phyloP scores from a whole-genome alignment of 1,140 invertebrate genomes.

The Aricia agestis region DNA sequence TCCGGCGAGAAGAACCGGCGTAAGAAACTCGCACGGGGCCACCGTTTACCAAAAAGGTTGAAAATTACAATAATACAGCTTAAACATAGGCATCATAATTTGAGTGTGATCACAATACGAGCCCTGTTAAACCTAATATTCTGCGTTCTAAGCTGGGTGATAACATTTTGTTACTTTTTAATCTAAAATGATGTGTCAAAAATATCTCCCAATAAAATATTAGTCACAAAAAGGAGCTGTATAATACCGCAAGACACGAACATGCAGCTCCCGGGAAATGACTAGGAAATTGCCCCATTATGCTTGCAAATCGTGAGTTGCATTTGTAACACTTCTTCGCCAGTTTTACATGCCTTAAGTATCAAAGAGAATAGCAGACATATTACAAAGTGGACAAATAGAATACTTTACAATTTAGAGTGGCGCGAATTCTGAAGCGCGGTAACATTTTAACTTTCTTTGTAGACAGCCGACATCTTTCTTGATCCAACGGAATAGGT shows the following conservation, averaged over 20 bases:
- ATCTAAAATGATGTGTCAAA: no score
- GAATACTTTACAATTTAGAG: not conserved
- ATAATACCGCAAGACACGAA: slow-evolving; percentile 58
- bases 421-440: not conserved
- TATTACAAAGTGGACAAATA: not conserved
- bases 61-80: no score
- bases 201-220: slow-evolving; percentile 25
- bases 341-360: slow-evolving; percentile 50
- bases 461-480: not conserved
- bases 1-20: no score
- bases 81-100: no score
- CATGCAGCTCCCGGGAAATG: slow-evolving; percentile 63
- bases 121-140: no score
- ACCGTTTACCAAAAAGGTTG: no score
- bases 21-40: no score
- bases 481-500: not conserved
- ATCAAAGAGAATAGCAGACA: slow-evolving; percentile 15
- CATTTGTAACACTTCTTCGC: slow-evolving; percentile 67
- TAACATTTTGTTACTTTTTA: no score
- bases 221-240: slow-evolving; percentile 33
- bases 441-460: not conserved
- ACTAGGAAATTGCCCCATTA: slow-evolving; percentile 72
- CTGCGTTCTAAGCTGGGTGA: no score
- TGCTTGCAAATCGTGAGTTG: slow-evolving; percentile 66
- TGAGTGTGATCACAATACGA: no score